Evolutionary conservation across 2,888 invertebrate genomes (phyloP), one percentile per base, ranked within the genome.

Genomic region (Apodemia duryi): DNA sequence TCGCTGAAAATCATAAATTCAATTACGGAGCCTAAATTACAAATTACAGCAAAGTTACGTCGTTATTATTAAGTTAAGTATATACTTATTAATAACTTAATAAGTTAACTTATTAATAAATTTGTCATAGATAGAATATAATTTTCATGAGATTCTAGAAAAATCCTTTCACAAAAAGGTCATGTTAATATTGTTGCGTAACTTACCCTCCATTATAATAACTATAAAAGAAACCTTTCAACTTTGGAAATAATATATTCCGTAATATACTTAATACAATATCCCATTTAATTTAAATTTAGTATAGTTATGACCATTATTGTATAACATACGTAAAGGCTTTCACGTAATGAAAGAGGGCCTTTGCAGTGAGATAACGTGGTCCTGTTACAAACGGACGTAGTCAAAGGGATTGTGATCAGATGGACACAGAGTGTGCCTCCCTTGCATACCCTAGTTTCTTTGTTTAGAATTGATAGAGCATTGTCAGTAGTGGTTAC

Each of bases 271-370:
- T 54, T 32, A n/a, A 35, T 60, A 35, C 35, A n/a, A 35, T 32
- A 35, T 60, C 13, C 35, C 13, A n/a, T 60, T 60, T 35, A 60
- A 35, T 60, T 60, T 35, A 60, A 60, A 32, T 60, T 32, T 35
- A 60, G 32, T 60, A 32, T 2, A 32, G 57, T 60, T 60, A 60
- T 60, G 57, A 5, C 57, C 57, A 60, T 57, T 35, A 57, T 60
- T 7, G 57, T 60, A 60, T 35, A 60, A 60, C 13, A 60, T 60
- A 60, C 13, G 13, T 51, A 51, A 60, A 35, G 57, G 57, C 57
- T 60, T 57, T 57, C 32, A 57, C 57, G 29, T 57, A 57, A 57
- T 57, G 57, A 57, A 57, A 57, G 57, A 57, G 57, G 57, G 57
- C 57, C 57, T 57, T 57, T 57, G 57, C 57, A 57, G 5, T 57